Evolutionary conservation across 2,797 vertebrate species (phyloP).

Genomic region (Cyprinodon diabolis): DNA sequence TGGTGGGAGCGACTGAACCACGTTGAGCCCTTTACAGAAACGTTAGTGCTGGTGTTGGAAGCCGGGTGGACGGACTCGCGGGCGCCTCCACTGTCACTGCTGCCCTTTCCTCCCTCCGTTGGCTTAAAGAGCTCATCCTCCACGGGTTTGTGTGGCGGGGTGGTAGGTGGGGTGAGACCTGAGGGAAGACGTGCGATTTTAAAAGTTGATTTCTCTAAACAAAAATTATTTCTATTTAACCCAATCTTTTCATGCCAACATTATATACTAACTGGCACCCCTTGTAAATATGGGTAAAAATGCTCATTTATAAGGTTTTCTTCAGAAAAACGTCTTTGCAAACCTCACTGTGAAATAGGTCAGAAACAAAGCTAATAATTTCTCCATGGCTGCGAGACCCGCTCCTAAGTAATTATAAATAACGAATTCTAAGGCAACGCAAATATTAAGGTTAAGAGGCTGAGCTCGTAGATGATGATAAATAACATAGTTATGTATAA

Average conservation of each 20-base stretch:
- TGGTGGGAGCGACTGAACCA: conserved; percentile 68
- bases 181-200: background rate
- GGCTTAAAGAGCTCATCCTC: conserved; percentile 97
- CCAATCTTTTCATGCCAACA: background rate
- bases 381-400: too few species aligned
- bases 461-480: too few species aligned
- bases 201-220: background rate
- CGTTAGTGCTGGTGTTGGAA: conserved; percentile 19
- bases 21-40: conserved; percentile 46
- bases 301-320: too few species aligned
- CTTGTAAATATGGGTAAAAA: background rate
- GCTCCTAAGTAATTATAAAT: too few species aligned
- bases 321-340: too few species aligned
- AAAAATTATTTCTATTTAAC: background rate
- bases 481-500: too few species aligned
- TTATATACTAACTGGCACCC: background rate
- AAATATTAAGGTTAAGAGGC: too few species aligned
- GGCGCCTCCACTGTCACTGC: conserved; percentile 43
- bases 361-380: background rate
- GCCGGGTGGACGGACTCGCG: conserved; percentile 28
- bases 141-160: conserved; percentile 93
- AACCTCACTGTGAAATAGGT: background rate
- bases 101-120: conserved; percentile 79
- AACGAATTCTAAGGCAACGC: too few species aligned
- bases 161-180: conserved; percentile 98